Evolutionary conservation across 2,113 vertebrate genomes (phyloP), one percentile per base, ranked within the genome.

Genomic region (Rhynchomys soricoides): DNA sequence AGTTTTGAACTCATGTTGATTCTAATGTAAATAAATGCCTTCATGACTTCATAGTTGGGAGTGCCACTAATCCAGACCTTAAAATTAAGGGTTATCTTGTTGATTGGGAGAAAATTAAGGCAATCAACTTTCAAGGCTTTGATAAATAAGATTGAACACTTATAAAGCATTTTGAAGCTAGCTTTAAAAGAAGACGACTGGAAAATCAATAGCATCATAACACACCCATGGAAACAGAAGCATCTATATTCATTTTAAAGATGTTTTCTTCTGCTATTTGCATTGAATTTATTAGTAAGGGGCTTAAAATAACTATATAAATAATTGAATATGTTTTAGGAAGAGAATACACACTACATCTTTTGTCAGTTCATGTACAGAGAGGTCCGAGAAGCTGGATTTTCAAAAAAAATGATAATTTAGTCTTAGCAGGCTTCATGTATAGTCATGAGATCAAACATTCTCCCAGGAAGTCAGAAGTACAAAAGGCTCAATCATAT

Each of bases 21-120:
- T 96, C 91, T 96, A 96, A 98, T 96, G 82, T 96, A 97, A 97
- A 97, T 97, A 91, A 97, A 96, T 97, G 26, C 81, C 91, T 90
- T 97, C 95, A 89, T 93, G 97, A 86, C 57, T 74, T 97, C 89
- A 86, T 45, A 55, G 4, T 89, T 89, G 95, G 79, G 55, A 97
- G 52, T 94, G 95, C 45, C 21, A 85, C 78, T 96, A 95, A 98
- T 93, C n/a, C 64, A 93, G 96, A 95, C 81, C 87, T 94, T 97
- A 93, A 97, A 96, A 97, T 97, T 95, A 93, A 91, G 45, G 40
- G 43, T 91, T 97, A 57, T 97, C 96, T 86, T 97, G 24, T 97
- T 96, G 94, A 98, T 89, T 97, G 89, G 70, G 92, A 9, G 68
- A 90, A 97, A 97, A 98, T 96, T 96, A 93, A 92, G 29, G 95